Evolutionary conservation across 2,888 invertebrate species (phyloP).

Genomic region (Leptura quadrifasciata): DNA sequence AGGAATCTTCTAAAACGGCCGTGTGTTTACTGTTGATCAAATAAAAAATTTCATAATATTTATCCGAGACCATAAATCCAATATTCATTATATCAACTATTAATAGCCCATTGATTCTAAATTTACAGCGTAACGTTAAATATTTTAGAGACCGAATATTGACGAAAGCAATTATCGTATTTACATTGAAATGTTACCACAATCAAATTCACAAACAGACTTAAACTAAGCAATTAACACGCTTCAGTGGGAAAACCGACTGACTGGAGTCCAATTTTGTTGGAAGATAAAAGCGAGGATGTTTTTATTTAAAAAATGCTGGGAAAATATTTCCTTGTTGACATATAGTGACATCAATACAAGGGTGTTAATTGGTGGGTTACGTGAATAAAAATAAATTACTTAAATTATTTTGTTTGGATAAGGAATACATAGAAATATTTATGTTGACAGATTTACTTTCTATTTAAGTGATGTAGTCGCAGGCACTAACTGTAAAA

Average conservation of each 20-base stretch:
- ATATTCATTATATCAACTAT: slow-evolving; percentile 22
- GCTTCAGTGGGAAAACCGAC: slow-evolving; percentile 42
- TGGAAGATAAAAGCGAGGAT: slow-evolving; percentile 26
- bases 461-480: slow-evolving; percentile 2
- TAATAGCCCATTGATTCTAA: slow-evolving; percentile 34
- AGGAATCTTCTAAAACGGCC: background rate
- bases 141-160: slow-evolving; percentile 29
- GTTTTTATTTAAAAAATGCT: slow-evolving; percentile 36
- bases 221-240: slow-evolving; percentile 36
- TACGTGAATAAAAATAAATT: slow-evolving; percentile 41
- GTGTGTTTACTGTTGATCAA: background rate
- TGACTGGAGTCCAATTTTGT: slow-evolving; percentile 1
- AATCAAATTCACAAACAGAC: slow-evolving; percentile 28
- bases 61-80: slow-evolving; percentile 27
- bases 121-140: slow-evolving; percentile 31
- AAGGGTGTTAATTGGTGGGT: slow-evolving; percentile 30
- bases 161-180: slow-evolving; percentile 37
- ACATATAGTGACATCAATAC: slow-evolving; percentile 35
- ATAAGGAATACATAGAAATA: slow-evolving; percentile 29
- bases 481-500: background rate
- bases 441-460: slow-evolving; percentile 15
- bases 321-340: slow-evolving; percentile 41
- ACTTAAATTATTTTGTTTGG: slow-evolving; percentile 36
- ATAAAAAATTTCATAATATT: slow-evolving; percentile 9
- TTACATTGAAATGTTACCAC: slow-evolving; percentile 38